phyloP scores from a whole-genome alignment of 2,113 vertebrate species.

The Delphinus delphis region DNA sequence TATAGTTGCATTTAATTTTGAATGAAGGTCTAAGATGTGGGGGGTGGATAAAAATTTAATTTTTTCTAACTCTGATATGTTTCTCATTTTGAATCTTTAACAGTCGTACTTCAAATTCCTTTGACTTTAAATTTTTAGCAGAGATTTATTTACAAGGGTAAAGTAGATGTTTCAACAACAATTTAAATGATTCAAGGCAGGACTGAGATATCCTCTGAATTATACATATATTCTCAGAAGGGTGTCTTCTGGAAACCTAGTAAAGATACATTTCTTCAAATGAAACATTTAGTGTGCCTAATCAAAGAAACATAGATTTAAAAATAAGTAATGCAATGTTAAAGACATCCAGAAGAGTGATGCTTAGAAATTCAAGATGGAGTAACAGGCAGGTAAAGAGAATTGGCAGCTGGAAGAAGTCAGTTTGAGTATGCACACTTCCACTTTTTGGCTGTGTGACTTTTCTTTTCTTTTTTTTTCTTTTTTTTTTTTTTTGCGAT shows the following conservation, averaged over 20 bases:
- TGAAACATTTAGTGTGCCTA: background rate
- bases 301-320: background rate
- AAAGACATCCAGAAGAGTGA: background rate
- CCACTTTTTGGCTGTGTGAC: background rate
- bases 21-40: background rate
- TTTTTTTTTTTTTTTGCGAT: too few relatives aligned
- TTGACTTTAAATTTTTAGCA: background rate
- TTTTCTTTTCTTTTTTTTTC: background rate
- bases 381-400: background rate
- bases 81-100: background rate
- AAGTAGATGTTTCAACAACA: background rate
- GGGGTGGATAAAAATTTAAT: background rate
- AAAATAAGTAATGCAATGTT: background rate
- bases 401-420: background rate
- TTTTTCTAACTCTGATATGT: background rate
- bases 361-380: background rate
- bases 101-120: background rate
- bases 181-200: background rate
- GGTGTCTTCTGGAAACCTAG: background rate
- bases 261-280: background rate
- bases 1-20: slow-evolving; percentile 26
- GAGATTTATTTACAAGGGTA: background rate
- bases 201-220: background rate
- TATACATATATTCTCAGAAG: background rate
- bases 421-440: background rate